Conservation (phyloP, 2,888 invertebrate genomes). For the Pammene fasciana region DNA sequence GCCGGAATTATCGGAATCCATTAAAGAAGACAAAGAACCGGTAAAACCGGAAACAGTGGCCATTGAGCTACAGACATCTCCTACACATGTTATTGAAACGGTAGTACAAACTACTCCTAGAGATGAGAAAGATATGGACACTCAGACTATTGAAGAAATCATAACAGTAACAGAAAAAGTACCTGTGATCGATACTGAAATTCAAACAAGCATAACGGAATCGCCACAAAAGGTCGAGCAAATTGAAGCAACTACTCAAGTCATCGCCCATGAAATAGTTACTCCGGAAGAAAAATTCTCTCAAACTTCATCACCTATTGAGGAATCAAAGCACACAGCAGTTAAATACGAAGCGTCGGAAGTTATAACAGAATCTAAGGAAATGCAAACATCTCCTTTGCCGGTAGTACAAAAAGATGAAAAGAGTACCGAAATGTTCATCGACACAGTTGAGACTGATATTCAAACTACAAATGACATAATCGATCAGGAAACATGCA, state of each 20-base stretch:
- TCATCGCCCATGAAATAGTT: conserved; percentile 69
- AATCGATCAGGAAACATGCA: conserved; percentile 70
- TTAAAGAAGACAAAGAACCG: conserved; percentile 63
- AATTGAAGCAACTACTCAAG: conserved; percentile 82
- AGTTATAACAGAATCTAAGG: conserved; percentile 73
- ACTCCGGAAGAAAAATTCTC: conserved; percentile 76
- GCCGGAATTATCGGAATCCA: conserved; percentile 72
- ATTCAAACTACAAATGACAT: conserved; percentile 70
- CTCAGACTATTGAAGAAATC: conserved; percentile 69
- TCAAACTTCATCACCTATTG: conserved; percentile 73
- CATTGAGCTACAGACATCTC: conserved; percentile 81
- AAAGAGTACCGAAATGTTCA: conserved; percentile 68
- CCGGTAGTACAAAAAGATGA: conserved; percentile 63
- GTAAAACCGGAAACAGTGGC: conserved; percentile 65
- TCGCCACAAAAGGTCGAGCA: conserved; percentile 67
- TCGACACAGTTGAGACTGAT: conserved; percentile 70
- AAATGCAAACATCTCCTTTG: conserved; percentile 83
- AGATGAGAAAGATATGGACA: conserved; percentile 69
- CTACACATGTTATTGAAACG: conserved; percentile 74
- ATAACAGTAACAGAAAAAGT: conserved; percentile 64
- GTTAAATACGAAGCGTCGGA: conserved; percentile 62
- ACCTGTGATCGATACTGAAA: conserved; percentile 68
- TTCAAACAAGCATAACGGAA: conserved; percentile 71
- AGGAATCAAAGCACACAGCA: conserved; percentile 53
- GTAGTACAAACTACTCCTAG: conserved; percentile 85